Base-by-base conservation (phyloP, 2,113 vertebrate genomes). In the Athene cunicularia region DNA sequence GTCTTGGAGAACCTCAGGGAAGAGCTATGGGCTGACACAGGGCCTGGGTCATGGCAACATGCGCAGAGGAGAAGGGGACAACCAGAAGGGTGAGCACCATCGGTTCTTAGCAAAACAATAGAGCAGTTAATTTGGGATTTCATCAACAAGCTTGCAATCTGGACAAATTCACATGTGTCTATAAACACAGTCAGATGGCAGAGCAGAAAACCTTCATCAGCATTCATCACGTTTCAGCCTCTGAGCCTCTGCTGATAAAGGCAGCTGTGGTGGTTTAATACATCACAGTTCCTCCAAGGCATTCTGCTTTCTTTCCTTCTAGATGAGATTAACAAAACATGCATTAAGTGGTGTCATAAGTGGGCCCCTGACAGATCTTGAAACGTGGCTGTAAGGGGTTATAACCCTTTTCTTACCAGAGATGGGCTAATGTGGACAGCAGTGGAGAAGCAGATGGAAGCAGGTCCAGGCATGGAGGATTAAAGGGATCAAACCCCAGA, bases 201-300 rank as follows among this genome's bases (percentile, higher is more conserved):
- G 73, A 81, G 50, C 50, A 80, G 59, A 45, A 95, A 80, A 37
- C 22, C 68, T 92, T 86, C 94, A 84, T 91, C 88, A 88, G 72
- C 94, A 86, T 84, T 89, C 91, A 59, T 30, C 58, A 71, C 4
- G 2, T n/a, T 67, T 67, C 64, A 68, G 56, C 5, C 63, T 24
- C 70, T 80, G 62, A 93, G 71, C n/a, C 60, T 85, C 56, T 60
- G 77, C 87, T 82, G 95, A 85, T 88, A 93, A 89, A 75, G 70
- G 60, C 60, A 96, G 43, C 52, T 75, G 82, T 81, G 49, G 35
- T 1, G 7, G 59, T 66, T 85, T 64, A 91, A 79, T 26, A 68
- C 39, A 30, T n/a, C 3, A 0, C 32, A 52, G 49, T n/a, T 91
- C 28, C 87, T 93, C 87, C 70, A 20, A 81, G 77, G 70, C 68